A percentile compares a stretch with the other conserved stretches of the same genome.
phyloP scores from a whole-genome alignment of 2,113 vertebrate genomes.

The Silurus meridionalis region DNA sequence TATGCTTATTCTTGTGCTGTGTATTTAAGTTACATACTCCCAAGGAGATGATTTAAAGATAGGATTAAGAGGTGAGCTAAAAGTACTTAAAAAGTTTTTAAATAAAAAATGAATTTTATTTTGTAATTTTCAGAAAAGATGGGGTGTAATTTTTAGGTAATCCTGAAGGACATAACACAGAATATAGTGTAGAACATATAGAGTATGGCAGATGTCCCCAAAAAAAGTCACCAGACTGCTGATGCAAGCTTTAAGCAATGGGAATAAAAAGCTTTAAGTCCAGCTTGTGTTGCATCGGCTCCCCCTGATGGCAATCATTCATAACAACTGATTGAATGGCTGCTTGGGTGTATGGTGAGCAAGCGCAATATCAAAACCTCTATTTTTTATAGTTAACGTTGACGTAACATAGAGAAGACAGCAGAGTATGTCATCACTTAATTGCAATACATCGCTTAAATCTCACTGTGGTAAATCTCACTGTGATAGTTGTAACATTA shows the following conservation, averaged over 20 bases:
- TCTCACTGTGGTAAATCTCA: not conserved
- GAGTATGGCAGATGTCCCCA: not conserved
- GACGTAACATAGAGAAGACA: not conserved
- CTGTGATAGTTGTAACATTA: not conserved
- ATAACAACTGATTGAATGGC: constrained; percentile 2
- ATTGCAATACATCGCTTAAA: not conserved
- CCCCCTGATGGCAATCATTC: constrained; percentile 42
- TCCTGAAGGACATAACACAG: not conserved
- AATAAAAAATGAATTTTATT: not conserved
- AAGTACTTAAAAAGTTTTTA: not conserved
- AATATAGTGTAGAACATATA: not conserved
- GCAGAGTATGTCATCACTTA: constrained; percentile 24
- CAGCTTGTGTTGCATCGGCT: not conserved
- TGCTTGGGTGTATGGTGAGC: not conserved
- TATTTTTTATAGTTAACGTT: not conserved
- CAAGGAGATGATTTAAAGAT: not conserved
- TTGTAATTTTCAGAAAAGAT: not conserved
- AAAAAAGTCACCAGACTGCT: constrained; percentile 19
- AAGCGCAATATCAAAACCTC: not conserved
- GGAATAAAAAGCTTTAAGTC: constrained; percentile 15
- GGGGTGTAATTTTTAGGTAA: not conserved
- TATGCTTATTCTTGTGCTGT: not conserved
- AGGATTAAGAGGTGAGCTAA: not conserved
- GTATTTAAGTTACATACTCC: not conserved
- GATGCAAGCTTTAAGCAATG: constrained; percentile 45